A percentile compares a stretch with the other conserved stretches of the same genome.
Conservation (phyloP, 2,113 vertebrate species). For the Megaceryle torquata region DNA sequence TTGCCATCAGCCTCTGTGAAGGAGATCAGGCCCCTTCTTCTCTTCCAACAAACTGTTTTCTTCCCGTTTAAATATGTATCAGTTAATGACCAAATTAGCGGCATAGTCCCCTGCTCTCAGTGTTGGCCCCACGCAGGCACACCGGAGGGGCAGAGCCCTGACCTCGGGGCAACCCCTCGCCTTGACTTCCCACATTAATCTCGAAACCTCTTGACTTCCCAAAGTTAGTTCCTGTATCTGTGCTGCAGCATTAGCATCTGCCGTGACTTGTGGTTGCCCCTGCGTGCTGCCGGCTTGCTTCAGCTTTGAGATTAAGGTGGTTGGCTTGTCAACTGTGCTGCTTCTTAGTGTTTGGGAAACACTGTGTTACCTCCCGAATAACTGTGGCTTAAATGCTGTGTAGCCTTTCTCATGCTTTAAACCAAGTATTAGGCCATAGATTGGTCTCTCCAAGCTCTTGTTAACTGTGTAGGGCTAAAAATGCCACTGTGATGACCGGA, state of each 20-base stretch:
- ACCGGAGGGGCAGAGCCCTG: background rate
- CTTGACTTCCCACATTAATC: slow-evolving; percentile 26
- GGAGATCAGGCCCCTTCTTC: background rate
- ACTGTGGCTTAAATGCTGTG: background rate
- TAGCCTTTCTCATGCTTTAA: background rate
- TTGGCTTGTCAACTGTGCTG: background rate
- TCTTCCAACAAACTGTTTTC: background rate
- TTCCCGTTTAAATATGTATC: background rate
- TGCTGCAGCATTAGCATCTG: background rate
- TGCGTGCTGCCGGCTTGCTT: rapidly evolving
- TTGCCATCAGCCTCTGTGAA: background rate
- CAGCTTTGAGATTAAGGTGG: background rate
- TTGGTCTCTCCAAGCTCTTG: background rate
- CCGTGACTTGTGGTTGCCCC: background rate
- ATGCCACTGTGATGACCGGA: rapidly evolving
- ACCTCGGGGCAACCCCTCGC: background rate
- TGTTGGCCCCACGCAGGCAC: background rate
- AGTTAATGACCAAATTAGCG: background rate
- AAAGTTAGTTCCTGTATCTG: background rate
- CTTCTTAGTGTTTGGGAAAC: background rate
- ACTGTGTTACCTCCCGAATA: background rate
- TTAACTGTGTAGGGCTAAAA: background rate
- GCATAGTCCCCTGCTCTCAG: background rate
- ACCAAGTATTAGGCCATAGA: rapidly evolving
- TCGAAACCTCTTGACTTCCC: background rate